phyloP scores from a whole-genome alignment of 2,113 vertebrate genomes.

The Raja brachyura region DNA sequence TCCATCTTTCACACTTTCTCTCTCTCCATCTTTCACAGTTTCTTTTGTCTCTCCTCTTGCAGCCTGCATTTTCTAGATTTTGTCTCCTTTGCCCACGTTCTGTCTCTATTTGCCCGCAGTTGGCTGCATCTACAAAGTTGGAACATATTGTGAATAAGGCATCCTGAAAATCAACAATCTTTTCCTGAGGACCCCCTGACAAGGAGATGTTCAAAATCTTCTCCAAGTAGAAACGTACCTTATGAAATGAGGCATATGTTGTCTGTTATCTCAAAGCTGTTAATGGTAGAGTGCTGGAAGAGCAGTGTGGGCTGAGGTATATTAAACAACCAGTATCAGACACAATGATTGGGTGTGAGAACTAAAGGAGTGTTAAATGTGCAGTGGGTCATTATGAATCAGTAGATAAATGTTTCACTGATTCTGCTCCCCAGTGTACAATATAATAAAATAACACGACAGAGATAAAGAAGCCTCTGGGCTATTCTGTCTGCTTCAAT shows the following conservation, averaged over 20 bases:
- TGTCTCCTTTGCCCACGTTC: too few relatives aligned
- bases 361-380: neutral
- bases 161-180: neutral
- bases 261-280: neutral
- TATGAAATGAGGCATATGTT: neutral
- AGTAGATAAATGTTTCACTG: neutral
- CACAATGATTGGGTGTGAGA: neutral
- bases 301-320: neutral
- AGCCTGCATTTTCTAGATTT: too few relatives aligned
- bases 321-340: neutral
- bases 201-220: neutral
- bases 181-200: neutral
- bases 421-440: neutral
- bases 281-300: neutral
- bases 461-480: neutral
- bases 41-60: too few relatives aligned
- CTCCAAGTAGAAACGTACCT: neutral
- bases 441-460: neutral
- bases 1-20: too few relatives aligned
- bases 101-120: too few relatives aligned
- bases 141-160: neutral
- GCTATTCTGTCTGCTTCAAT: neutral
- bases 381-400: neutral
- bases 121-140: too few relatives aligned
- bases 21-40: neutral